Base-by-base conservation (phyloP, 2,888 invertebrate genomes). In the Hemithea aestivaria region DNA sequence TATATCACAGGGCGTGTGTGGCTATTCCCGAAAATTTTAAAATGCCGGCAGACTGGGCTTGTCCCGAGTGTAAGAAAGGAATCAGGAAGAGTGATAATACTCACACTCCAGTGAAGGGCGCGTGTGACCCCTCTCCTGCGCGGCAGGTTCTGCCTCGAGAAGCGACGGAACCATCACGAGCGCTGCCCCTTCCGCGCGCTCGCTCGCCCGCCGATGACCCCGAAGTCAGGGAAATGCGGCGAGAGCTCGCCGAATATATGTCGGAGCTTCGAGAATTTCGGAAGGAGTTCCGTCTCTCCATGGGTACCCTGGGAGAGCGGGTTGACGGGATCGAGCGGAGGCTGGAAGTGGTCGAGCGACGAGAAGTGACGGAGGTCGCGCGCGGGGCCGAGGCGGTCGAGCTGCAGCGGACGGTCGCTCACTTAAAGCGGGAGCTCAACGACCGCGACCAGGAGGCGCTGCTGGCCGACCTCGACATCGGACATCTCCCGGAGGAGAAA, bases 11-110 rank as follows among this genome's bases (percentile, higher is more conserved):
- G n/a, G n/a, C n/a, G n/a, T n/a, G n/a, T n/a, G n/a, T n/a, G n/a
- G n/a, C 25, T 10, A 25, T 25, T 25, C 10, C 10, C 23, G 23
- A 23, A 6, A 25, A 9, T 10, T 3, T 10, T 10, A 6, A 6
- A 10, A 8, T 22, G n/a, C 1, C 22, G 1, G 8, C 2, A 10
- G 22, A 30, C 16, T 33, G 33, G 33, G 10, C 7, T 2, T 33
- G 33, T 10, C 33, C 33, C 0, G 26, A 27, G 10, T 33, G 33
- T 20, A 26, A 10, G 7, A 33, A 33, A 6, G 20, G 26, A 7
- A 20, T 7, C n/a, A 20, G 26, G 10, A 26, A 9, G 7, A 10
- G 20, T 7, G 33, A 33, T 10, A 33, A 33, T 26, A 33, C 7
- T 2, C 24, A 10, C 6, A 10, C 32, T 5, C n/a, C n/a, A n/a